Evolutionary conservation across 1,140 invertebrate species (phyloP).

Genomic region (Procambarus clarkii): DNA sequence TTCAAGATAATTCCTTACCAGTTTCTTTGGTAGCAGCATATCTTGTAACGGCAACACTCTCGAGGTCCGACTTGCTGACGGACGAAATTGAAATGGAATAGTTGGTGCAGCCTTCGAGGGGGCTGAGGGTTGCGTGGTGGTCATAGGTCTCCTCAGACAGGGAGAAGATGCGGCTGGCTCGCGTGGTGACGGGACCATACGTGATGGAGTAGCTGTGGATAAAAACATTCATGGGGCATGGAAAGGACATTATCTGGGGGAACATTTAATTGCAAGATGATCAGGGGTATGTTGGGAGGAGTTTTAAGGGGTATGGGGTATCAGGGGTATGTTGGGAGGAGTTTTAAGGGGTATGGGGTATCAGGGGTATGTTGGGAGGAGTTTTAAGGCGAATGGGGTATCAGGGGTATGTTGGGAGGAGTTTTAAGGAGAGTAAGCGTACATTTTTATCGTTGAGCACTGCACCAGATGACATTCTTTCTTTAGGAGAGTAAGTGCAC

Average conservation of each 20-base stretch:
- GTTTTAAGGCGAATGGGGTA: no score
- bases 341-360: no score
- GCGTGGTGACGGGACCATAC: background rate
- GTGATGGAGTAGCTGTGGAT: background rate
- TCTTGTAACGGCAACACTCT: background rate
- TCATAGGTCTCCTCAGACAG: background rate
- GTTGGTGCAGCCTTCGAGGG: constrained; percentile 23
- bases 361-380: no score
- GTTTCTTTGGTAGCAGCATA: constrained; percentile 48
- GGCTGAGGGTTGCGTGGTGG: constrained; percentile 29
- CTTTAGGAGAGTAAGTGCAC: no score
- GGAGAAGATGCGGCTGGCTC: background rate
- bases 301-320: no score
- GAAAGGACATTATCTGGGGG: background rate
- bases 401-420: no score
- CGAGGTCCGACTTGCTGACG: background rate
- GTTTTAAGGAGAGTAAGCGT: no score
- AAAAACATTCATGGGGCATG: background rate
- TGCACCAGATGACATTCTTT: no score
- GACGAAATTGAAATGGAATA: constrained; percentile 39
- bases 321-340: no score
- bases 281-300: no score
- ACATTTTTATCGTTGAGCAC: no score
- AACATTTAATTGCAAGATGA: no score
- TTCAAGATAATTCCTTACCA: background rate